Base-by-base conservation (phyloP, 2,888 invertebrate species). In the Lycophotia porphyrea region DNA sequence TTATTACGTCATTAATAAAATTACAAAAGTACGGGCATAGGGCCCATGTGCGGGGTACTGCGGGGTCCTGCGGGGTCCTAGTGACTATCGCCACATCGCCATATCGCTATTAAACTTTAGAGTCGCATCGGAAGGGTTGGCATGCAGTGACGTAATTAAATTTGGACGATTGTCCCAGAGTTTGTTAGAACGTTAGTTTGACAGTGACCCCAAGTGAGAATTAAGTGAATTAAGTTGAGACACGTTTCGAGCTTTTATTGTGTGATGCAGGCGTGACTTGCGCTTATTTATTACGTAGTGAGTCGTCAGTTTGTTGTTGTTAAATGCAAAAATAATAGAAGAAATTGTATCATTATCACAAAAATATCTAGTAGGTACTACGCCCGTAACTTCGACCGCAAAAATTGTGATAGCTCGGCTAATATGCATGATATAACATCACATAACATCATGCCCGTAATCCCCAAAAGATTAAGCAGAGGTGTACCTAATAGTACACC, bases 1-100 rank as follows among this genome's bases (percentile, higher is more conserved):
- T 96, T 96, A 96, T 96, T 96, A 96, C 96, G 93, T 96, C 96
- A 96, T 96, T 96, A 96, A 96, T 96, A 96, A 96, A 96, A 96
- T 96, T 96, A 96, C 96, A 96, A 96, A 96, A 96, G 94, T 96
- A 92, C 87, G 90, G 89, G 93, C 94, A 94, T 94, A 94, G 90
- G 88, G 92, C 93, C 95, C 95, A 95, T 95, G 95, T 95, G 95
- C 91, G 87, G 89, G 66, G 66, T 69, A 39, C 69, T 39, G 69
- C 66, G 7, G 74, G n/a, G 74, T 71, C 44, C 69, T 39, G 69
- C 66, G 7, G 74, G n/a, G 74, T 71, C 44, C 24, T 34, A 87
- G 91, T 91, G 84, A 39, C 66, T 78, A 91, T 94, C 90, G 52
- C 61, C 65, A 78, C 71, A 92, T 94, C 90, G 52, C 44, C 39